Evolutionary conservation across 1,140 invertebrate genomes (phyloP).

Genomic region (Zaprionus davidi): DNA sequence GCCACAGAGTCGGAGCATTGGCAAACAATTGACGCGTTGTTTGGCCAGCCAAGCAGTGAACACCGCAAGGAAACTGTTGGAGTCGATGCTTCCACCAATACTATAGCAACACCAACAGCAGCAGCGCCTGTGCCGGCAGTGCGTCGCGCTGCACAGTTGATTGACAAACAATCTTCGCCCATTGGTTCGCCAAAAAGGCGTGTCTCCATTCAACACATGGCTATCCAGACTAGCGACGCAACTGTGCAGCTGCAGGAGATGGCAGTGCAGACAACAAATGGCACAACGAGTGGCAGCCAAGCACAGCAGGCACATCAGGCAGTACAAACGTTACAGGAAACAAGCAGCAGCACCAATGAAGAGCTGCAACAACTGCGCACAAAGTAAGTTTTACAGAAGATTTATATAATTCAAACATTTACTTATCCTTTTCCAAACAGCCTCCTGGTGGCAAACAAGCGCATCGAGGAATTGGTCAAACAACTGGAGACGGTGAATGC

Average conservation of each 20-base stretch:
- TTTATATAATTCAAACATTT: not conserved
- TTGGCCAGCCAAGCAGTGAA: slow-evolving; percentile 27
- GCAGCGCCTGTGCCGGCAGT: slow-evolving; percentile 61
- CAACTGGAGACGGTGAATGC: slow-evolving; percentile 37
- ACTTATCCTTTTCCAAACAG: slow-evolving; percentile 16
- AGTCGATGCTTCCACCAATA: slow-evolving; percentile 67
- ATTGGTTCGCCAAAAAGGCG: slow-evolving; percentile 60
- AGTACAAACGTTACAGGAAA: slow-evolving; percentile 55
- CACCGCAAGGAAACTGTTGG: not conserved
- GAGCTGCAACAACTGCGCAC: slow-evolving; percentile 45
- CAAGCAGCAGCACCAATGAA: not conserved
- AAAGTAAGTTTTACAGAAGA: slow-evolving; percentile 39
- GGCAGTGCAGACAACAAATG: slow-evolving; percentile 63
- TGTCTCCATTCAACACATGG: slow-evolving; percentile 23
- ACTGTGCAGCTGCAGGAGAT: slow-evolving; percentile 43
- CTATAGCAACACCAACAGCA: slow-evolving; percentile 38
- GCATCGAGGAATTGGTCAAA: slow-evolving; percentile 52
- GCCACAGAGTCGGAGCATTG: slow-evolving; percentile 75
- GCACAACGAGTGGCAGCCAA: slow-evolving; percentile 17
- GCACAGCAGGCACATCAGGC: slow-evolving; percentile 42
- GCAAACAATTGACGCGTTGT: slow-evolving; percentile 78
- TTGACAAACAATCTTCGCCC: slow-evolving; percentile 71
- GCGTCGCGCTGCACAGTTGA: slow-evolving; percentile 58
- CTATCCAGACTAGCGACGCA: slow-evolving; percentile 55
- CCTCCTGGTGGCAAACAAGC: slow-evolving; percentile 50